Evolutionary conservation across 1,140 invertebrate genomes (phyloP).

Genomic region (Batillaria attramentaria): DNA sequence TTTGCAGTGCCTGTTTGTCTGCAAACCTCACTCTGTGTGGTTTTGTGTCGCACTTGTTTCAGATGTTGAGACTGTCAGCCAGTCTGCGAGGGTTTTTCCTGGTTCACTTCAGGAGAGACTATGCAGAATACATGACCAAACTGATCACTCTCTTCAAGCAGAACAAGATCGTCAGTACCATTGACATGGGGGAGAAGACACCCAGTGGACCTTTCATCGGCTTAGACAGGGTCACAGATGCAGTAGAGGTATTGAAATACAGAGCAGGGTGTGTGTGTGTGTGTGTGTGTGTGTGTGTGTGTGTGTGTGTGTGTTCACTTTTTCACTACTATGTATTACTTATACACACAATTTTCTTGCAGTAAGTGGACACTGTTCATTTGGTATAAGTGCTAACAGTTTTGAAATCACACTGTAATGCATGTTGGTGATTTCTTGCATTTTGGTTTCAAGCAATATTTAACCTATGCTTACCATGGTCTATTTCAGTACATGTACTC

Average conservation of each 20-base stretch:
- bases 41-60: conserved; percentile 4
- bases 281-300: neutral
- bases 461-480: conserved; percentile 24
- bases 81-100: conserved; percentile 66
- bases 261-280: no score
- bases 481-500: conserved; percentile 61
- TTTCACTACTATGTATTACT: neutral
- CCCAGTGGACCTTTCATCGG: conserved; percentile 56
- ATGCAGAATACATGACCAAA: conserved; percentile 44
- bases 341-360: neutral
- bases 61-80: conserved; percentile 63
- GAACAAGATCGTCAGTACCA: conserved; percentile 50
- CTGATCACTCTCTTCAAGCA: conserved; percentile 49
- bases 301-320: neutral
- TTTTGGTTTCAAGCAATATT: neutral
- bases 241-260: conserved; percentile 56
- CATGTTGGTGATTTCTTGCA: neutral
- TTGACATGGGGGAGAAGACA: conserved; percentile 54
- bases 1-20: neutral
- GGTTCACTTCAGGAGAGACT: conserved; percentile 46
- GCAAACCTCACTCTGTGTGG: neutral
- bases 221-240: conserved; percentile 57
- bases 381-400: neutral
- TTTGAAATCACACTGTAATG: neutral
- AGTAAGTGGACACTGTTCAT: neutral